Base-by-base conservation (phyloP, 2,113 vertebrate genomes). In the Mesitornis unicolor region DNA sequence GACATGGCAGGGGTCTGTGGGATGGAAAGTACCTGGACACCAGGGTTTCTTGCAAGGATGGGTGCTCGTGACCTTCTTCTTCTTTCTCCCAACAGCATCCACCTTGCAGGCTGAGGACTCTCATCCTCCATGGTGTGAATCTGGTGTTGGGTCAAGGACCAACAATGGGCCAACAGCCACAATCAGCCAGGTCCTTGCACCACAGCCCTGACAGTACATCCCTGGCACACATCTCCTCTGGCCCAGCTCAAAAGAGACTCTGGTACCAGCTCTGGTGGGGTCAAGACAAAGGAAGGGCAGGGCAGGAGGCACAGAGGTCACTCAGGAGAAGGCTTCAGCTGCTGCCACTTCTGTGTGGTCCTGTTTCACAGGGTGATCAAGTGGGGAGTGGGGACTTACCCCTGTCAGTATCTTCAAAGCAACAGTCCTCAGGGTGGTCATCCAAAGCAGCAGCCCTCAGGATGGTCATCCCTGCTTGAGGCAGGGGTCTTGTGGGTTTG, bases 341-440 rank as follows among this genome's bases (percentile, higher is more conserved):
- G 57, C 3, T 2, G 28, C 12, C 35, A 61, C 17, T 33, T 74
- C 60, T 38, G 35, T 16, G 7, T 15, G 14, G 19, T 40, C n/a
- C 15, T 1, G 0, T 22, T 69, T 53, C 42, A 59, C 18, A 59
- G 28, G 14, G n/a, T 16, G 9, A 57, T 22, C 14, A 16, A 13
- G 22, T 8, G n/a, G 26, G n/a, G 36, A 69, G 24, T 4, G 3
- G 10, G 17, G 6, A 84, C 25, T 33, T 80, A 28, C 13, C 17
- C 14, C 57, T n/a, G 33, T 20, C 18, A 29, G n/a, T 10, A 16
- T 51, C 43, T 69, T 33, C 53, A 51, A 57, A 75, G 56, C n/a
- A 57, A 20, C 28, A 14, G 7, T 28, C 16, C 20, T 51, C 1
- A 0, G 10, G 42, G 26, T 48, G 51, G 13, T 0, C 0, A 16